Percentiles rank a stretch among this genome's conserved stretches.
These are phyloP conservation scores for Meloe dianella DNA, from an alignment of 2,888 invertebrate species.

Conservation along the genomic window DNA sequence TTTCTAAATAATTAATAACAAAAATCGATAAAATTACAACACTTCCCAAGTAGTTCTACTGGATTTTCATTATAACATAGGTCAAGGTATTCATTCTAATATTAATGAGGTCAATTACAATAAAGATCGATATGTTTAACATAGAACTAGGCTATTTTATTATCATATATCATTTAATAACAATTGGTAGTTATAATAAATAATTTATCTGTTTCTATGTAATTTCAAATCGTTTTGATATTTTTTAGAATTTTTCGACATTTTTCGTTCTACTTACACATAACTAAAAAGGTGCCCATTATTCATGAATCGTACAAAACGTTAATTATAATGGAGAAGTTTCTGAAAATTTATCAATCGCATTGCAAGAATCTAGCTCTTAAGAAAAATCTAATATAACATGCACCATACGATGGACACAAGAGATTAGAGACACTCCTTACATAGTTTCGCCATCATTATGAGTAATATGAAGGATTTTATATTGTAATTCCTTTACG, in stretches of 20 bases:
- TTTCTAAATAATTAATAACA: not conserved
- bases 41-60: not conserved
- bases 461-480: not conserved
- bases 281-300: not conserved
- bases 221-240: not conserved
- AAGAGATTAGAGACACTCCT: slow-evolving; percentile 3
- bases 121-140: not conserved
- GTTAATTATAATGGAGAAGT: too few relatives aligned
- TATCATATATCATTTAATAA: not conserved
- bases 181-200: not conserved
- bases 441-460: slow-evolving; percentile 2
- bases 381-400: not conserved
- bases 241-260: not conserved
- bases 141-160: not conserved
- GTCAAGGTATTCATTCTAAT: not conserved
- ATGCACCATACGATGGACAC: not conserved
- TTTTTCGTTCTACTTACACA: not conserved
- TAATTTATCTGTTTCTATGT: not conserved
- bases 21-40: not conserved
- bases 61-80: not conserved
- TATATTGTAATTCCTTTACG: not conserved
- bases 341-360: not conserved
- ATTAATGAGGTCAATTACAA: slow-evolving; percentile 1
- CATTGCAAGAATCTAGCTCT: not conserved
- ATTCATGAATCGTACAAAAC: not conserved